phyloP scores from a whole-genome alignment of 2,113 vertebrate genomes.

The Capra hircus region DNA sequence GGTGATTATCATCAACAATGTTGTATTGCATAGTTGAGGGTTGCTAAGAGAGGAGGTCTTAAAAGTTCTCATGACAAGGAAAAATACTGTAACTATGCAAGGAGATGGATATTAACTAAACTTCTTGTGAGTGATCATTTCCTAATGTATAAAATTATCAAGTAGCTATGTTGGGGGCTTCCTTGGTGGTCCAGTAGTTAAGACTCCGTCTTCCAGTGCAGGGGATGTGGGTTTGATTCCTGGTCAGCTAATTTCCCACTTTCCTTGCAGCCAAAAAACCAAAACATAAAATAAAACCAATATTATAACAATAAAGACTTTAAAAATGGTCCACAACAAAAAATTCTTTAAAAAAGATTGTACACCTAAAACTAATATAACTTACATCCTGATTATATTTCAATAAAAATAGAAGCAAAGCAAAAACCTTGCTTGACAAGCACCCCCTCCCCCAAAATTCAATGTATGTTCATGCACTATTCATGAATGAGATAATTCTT shows the following conservation, averaged over 20 bases:
- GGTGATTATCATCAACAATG: not conserved
- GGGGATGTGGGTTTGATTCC: not conserved
- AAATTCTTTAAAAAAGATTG: not conserved
- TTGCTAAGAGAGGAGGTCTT: not conserved
- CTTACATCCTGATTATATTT: not conserved
- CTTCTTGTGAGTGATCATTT: not conserved
- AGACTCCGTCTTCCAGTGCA: not conserved
- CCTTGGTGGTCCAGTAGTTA: not conserved
- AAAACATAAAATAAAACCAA: not conserved
- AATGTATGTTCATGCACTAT: not conserved
- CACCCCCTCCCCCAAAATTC: not conserved
- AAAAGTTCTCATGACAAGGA: not conserved
- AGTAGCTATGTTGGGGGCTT: not conserved
- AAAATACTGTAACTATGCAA: not conserved
- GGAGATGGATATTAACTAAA: not conserved
- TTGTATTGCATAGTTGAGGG: not conserved
- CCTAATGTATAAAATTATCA: not conserved
- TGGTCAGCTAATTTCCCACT: not conserved
- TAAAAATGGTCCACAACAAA: not conserved
- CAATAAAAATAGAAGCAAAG: not conserved
- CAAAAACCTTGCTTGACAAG: not conserved
- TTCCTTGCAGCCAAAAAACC: not conserved
- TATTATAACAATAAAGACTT: not conserved
- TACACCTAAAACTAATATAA: not conserved
- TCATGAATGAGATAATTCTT: not conserved